A percentile compares a stretch with the other conserved stretches of the same genome.
Evolutionary conservation across 2,888 invertebrate genomes (phyloP).

Genomic region (Muscina levida): DNA sequence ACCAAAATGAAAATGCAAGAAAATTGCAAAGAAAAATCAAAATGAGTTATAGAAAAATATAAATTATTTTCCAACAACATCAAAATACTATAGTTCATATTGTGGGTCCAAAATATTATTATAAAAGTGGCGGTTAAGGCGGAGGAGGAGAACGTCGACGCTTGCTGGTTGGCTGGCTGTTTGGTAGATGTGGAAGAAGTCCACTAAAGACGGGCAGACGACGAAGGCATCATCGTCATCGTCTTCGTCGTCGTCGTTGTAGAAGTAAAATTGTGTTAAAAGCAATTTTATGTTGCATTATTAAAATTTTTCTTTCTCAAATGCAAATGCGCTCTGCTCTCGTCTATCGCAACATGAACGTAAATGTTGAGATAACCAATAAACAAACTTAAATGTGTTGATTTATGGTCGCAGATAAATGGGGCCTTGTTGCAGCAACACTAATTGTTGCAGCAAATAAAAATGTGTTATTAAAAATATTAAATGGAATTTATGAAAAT

Average conservation of each 20-base stretch:
- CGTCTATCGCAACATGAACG: constrained; percentile 56
- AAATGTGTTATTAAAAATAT: no score
- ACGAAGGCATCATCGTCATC: no score
- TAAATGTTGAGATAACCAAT: constrained; percentile 59
- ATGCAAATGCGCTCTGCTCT: constrained; percentile 52
- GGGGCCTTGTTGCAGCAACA: background rate
- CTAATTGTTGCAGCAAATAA: background rate
- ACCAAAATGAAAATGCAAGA: constrained; percentile 37
- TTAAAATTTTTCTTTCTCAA: constrained; percentile 58
- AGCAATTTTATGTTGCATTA: constrained; percentile 66
- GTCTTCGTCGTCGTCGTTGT: no score
- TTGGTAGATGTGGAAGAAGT: background rate
- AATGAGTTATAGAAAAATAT: constrained; percentile 66
- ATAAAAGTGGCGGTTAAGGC: background rate
- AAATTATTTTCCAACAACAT: constrained; percentile 53
- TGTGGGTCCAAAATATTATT: background rate
- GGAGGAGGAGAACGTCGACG: background rate
- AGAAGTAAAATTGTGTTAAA: constrained; percentile 56
- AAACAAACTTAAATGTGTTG: constrained; percentile 59
- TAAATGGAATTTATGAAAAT: no score
- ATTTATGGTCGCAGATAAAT: constrained; percentile 60
- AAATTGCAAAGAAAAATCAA: constrained; percentile 38
- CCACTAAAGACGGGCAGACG: background rate
- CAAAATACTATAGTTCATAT: background rate
- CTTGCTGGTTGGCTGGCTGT: background rate